Percentiles rank a stretch among this genome's conserved stretches.
Evolutionary conservation across 2,888 invertebrate genomes (phyloP).

Genomic region (Catocala sponsa): DNA sequence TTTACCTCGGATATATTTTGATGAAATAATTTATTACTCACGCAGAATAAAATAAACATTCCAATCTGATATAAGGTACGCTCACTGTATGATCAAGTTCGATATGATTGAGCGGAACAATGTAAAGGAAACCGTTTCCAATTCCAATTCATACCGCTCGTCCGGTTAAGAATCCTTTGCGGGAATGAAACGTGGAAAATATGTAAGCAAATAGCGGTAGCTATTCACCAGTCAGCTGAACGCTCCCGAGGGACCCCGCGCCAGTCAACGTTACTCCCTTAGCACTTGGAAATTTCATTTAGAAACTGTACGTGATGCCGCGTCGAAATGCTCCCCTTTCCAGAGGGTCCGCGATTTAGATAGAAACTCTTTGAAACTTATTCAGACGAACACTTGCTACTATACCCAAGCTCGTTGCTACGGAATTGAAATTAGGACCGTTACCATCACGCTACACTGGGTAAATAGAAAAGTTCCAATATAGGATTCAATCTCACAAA

Average conservation of each 20-base stretch:
- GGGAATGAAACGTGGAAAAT: slow-evolving; percentile 59
- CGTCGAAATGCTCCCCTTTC: slow-evolving; percentile 75
- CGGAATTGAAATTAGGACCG: slow-evolving; percentile 80
- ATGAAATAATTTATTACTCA: slow-evolving; percentile 12
- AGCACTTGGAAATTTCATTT: slow-evolving; percentile 83
- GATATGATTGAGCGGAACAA: slow-evolving; percentile 13
- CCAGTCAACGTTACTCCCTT: slow-evolving; percentile 64
- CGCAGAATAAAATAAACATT: slow-evolving; percentile 4
- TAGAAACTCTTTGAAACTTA: slow-evolving; percentile 72
- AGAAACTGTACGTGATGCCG: slow-evolving; percentile 78
- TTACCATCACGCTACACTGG: slow-evolving; percentile 64
- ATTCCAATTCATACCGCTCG: slow-evolving; percentile 52
- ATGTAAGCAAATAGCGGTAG: slow-evolving; percentile 62
- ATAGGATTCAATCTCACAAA: slow-evolving; percentile 69
- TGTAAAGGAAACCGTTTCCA: slow-evolving; percentile 46
- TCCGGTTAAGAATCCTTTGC: slow-evolving; percentile 49
- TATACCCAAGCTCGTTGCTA: slow-evolving; percentile 71
- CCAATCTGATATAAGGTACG: slow-evolving; percentile 11
- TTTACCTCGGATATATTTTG: background rate
- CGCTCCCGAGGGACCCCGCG: slow-evolving; percentile 59
- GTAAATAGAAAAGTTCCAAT: slow-evolving; percentile 74
- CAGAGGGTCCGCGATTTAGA: slow-evolving; percentile 69
- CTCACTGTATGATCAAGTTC: slow-evolving; percentile 25
- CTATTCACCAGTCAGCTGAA: slow-evolving; percentile 60
- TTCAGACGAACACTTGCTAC: slow-evolving; percentile 67